Conservation (phyloP, 2,113 vertebrate species). For the Aleadryas rufinucha region DNA sequence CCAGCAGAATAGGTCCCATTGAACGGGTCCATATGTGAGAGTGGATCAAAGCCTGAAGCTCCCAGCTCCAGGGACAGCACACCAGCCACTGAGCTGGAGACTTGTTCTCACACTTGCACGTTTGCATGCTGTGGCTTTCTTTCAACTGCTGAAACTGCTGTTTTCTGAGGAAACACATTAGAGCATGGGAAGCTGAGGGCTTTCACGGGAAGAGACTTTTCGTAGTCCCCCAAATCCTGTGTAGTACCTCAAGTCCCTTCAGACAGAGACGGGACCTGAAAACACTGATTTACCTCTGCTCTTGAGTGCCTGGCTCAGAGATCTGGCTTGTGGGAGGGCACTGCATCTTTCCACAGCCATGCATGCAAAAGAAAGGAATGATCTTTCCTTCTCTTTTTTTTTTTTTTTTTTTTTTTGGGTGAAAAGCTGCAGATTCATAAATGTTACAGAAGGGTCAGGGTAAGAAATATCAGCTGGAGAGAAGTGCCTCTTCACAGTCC, state of each 20-base stretch:
- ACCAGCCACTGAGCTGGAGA: neutral
- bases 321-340: neutral
- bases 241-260: neutral
- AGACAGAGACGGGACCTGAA: neutral
- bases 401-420: neutral
- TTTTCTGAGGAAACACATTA: neutral
- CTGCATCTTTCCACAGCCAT: neutral
- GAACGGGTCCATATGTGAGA: neutral
- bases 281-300: neutral
- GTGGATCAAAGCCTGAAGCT: fast-evolving
- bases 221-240: neutral
- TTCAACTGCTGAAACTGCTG: neutral
- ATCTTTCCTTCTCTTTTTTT: neutral
- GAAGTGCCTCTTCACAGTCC: neutral
- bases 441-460: neutral
- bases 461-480: neutral
- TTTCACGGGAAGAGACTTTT: neutral
- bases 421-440: neutral
- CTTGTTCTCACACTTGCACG: neutral
- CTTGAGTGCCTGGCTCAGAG: neutral
- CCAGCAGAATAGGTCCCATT: neutral
- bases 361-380: neutral
- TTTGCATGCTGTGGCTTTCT: neutral
- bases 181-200: neutral
- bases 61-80: neutral